Conservation (phyloP, 2,888 invertebrate genomes). For the Hedya salicella region DNA sequence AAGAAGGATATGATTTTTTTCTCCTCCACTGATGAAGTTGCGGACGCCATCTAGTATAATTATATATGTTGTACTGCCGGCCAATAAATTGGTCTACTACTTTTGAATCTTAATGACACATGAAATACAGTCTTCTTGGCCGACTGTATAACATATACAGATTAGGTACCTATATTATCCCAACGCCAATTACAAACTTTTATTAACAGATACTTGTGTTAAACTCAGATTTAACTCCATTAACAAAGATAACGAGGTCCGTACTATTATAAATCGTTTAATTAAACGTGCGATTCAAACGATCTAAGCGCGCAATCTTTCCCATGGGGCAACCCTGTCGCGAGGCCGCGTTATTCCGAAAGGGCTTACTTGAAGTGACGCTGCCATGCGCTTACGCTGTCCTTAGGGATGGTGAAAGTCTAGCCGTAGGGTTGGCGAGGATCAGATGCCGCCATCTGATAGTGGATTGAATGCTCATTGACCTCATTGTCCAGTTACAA, state of each 20-base stretch:
- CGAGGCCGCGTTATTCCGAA: background rate
- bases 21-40: too few species aligned
- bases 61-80: too few species aligned
- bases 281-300: conserved; percentile 3
- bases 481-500: background rate
- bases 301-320: conserved; percentile 15
- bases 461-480: conserved; percentile 7
- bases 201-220: background rate
- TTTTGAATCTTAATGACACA: too few species aligned
- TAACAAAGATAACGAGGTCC: conserved; percentile 16
- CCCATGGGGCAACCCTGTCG: conserved; percentile 11
- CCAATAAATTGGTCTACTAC: too few species aligned
- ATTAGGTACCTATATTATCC: too few species aligned
- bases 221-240: conserved; percentile 11
- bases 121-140: too few species aligned
- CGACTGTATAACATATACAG: too few species aligned
- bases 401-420: background rate
- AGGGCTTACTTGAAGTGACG: background rate
- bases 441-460: conserved; percentile 10
- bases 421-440: background rate
- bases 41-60: too few species aligned
- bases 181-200: background rate
- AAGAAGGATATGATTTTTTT: too few species aligned
- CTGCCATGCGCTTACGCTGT: background rate
- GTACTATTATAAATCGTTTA: conserved; percentile 27